phyloP scores from a whole-genome alignment of 2,888 invertebrate species.

The Drosophila parthenogenetica region DNA sequence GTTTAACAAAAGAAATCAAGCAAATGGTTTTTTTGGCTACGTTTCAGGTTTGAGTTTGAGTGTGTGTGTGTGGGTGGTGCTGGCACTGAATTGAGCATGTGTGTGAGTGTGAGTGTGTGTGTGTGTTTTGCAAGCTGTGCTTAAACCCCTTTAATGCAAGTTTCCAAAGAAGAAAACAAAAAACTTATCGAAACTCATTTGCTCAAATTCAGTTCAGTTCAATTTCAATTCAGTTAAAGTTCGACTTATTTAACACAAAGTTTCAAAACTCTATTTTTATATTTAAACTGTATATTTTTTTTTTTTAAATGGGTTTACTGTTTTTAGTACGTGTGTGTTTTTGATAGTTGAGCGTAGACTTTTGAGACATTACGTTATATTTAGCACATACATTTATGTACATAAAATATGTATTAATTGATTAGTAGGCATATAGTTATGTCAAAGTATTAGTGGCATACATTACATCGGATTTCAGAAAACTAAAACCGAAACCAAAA shows the following conservation, averaged over 20 bases:
- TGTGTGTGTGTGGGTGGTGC: slow-evolving; percentile 2
- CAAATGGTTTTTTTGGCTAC: slow-evolving; percentile 32
- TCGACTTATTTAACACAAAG: not conserved
- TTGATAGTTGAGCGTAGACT: slow-evolving; percentile 54
- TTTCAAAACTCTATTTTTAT: not conserved
- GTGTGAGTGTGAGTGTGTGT: slow-evolving; percentile 23
- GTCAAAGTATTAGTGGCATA: slow-evolving; percentile 78
- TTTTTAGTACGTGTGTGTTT: slow-evolving; percentile 30
- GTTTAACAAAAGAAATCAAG: slow-evolving; percentile 49
- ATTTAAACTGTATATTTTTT: not conserved
- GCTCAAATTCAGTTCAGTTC: slow-evolving; percentile 13
- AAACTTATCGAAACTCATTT: slow-evolving; percentile 47
- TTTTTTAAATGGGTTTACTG: not conserved
- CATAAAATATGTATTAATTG: slow-evolving; percentile 55
- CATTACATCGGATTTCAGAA: slow-evolving; percentile 63
- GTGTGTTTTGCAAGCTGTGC: slow-evolving; percentile 52
- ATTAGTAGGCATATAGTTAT: slow-evolving; percentile 53
- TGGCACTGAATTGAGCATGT: slow-evolving; percentile 13
- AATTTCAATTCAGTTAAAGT: slow-evolving; percentile 1
- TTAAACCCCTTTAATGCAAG: slow-evolving; percentile 51
- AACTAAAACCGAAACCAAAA: slow-evolving; percentile 14
- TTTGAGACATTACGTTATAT: slow-evolving; percentile 68
- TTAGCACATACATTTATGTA: slow-evolving; percentile 76
- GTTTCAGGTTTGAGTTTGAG: slow-evolving; percentile 9
- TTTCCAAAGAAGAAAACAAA: slow-evolving; percentile 1